Conservation (phyloP, 1,140 invertebrate species). For the Zophobas morio region DNA sequence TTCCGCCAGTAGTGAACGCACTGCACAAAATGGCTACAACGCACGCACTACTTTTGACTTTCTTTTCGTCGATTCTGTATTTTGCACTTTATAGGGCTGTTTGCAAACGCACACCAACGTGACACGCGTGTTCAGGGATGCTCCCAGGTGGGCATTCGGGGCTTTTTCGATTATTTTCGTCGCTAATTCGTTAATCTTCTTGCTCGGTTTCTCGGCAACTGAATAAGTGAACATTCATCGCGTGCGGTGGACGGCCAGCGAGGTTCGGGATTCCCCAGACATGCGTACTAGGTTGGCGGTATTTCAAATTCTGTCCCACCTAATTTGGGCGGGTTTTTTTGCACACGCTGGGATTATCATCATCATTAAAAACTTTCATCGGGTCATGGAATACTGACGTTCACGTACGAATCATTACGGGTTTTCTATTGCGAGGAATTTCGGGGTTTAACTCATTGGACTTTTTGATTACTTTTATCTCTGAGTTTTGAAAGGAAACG, state of each 20-base stretch:
- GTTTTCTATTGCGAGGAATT: not conserved
- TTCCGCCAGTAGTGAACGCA: conserved; percentile 35
- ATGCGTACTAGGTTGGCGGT: conserved; percentile 55
- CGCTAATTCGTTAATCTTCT: conserved; percentile 17
- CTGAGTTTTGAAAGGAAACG: too few species aligned
- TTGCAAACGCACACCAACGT: not conserved
- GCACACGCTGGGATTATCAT: not conserved
- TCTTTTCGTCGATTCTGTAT: too few species aligned
- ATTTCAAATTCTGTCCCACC: conserved; percentile 18
- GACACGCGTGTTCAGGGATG: not conserved
- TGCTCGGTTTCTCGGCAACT: conserved; percentile 17
- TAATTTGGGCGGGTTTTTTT: not conserved
- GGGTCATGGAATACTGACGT: not conserved
- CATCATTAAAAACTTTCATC: not conserved
- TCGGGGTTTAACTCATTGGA: too few species aligned
- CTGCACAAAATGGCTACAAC: conserved; percentile 43
- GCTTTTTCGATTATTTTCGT: conserved; percentile 1
- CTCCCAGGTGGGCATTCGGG: conserved; percentile 11
- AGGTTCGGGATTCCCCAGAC: conserved; percentile 61
- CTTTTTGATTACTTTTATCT: too few species aligned
- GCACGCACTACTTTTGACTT: conserved; percentile 48
- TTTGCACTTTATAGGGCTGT: not conserved
- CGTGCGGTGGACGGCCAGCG: conserved; percentile 37
- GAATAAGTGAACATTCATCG: conserved; percentile 22
- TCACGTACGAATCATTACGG: not conserved